These are phyloP conservation scores for Peromyscus attwateri DNA, from an alignment of 2,797 vertebrate genomes.

Conservation along the genomic window DNA sequence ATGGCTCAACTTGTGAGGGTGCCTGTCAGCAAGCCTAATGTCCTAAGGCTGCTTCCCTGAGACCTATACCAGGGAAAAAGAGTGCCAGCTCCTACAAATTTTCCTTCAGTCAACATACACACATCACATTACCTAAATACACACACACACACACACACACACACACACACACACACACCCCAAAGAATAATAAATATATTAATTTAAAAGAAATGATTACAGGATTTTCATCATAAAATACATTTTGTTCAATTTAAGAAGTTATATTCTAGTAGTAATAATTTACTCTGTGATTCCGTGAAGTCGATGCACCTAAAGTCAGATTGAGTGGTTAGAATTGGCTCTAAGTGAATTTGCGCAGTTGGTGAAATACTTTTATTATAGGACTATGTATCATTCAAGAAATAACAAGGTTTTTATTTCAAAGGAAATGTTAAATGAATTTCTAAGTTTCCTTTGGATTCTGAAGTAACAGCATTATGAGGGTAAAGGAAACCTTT, in stretches of 20 bases:
- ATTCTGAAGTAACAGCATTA: slow-evolving; percentile 8
- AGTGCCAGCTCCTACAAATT: neutral
- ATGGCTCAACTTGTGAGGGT: neutral
- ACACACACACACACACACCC: too few species aligned
- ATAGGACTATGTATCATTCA: neutral
- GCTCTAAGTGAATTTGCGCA: neutral
- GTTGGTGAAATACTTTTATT: neutral
- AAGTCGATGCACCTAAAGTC: neutral
- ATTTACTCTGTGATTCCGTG: neutral
- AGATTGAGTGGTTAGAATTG: neutral
- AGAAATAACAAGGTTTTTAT: neutral
- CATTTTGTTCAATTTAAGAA: neutral
- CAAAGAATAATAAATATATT: neutral
- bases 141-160: neutral
- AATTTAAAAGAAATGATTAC: neutral
- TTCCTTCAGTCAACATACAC: neutral
- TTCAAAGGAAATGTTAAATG: neutral
- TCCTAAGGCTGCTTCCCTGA: neutral
- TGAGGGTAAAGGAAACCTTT: neutral
- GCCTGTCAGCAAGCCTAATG: neutral
- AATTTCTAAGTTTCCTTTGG: neutral
- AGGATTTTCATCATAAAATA: slow-evolving; percentile 21
- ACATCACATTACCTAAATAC: neutral
- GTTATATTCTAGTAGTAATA: neutral
- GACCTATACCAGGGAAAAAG: neutral